A percentile compares a stretch with the other conserved stretches of the same genome.
These are phyloP conservation scores for Hymenochirus boettgeri DNA, from an alignment of 2,113 vertebrate genomes.

Conservation along the genomic window DNA sequence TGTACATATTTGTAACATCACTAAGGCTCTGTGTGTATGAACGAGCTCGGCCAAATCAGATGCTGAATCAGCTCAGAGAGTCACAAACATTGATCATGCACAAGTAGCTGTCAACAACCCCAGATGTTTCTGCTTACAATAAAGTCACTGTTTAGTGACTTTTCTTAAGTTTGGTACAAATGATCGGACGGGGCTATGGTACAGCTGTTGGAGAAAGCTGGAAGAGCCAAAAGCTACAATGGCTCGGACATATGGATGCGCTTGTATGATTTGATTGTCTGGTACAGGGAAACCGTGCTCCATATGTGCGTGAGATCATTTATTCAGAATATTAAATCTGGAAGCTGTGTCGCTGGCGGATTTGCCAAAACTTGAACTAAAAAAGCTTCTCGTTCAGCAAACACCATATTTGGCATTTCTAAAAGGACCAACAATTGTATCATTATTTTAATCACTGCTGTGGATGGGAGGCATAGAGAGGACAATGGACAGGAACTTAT, in stretches of 20 bases:
- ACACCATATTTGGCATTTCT: neutral
- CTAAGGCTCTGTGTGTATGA: neutral
- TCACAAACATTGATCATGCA: neutral
- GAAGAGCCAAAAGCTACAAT: neutral
- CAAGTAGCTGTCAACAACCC: neutral
- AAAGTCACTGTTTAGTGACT: constrained; percentile 7
- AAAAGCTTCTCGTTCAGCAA: neutral
- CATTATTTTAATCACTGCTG: too few species aligned
- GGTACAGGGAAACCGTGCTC: neutral
- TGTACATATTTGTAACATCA: neutral
- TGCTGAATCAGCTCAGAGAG: neutral
- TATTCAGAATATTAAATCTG: constrained; percentile 43
- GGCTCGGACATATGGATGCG: neutral
- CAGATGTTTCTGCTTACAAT: neutral
- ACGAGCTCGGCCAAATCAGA: constrained; percentile 5
- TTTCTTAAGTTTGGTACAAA: neutral
- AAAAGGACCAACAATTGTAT: neutral
- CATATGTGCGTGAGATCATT: constrained; percentile 53
- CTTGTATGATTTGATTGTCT: neutral
- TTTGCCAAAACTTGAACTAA: neutral
- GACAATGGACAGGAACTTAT: neutral
- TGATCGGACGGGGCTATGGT: neutral
- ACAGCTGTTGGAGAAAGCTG: neutral
- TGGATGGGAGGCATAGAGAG: too few species aligned
- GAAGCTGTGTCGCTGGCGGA: constrained; percentile 4